phyloP scores from a whole-genome alignment of 1,140 invertebrate genomes.

The Sycophila sp. region DNA sequence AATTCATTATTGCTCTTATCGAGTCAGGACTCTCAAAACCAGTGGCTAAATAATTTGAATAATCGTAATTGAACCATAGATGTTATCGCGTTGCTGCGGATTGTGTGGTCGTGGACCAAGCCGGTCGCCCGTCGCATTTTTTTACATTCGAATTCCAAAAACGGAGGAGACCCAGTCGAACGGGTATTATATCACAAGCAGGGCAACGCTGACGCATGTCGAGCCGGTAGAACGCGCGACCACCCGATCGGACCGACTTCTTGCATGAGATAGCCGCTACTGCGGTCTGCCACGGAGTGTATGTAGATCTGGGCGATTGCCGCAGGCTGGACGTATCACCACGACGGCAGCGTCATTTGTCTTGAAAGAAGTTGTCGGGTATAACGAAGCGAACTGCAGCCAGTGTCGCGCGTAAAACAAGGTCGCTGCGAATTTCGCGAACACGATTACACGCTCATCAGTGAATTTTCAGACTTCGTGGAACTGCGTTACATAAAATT shows the following conservation, averaged over 20 bases:
- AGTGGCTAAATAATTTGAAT: not conserved
- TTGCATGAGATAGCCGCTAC: not conserved
- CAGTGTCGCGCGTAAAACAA: not conserved
- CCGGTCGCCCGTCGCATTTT: not conserved
- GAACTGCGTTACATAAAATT: not conserved
- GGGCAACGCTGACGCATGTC: not conserved
- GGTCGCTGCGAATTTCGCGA: not conserved
- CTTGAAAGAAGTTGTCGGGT: conserved; percentile 20
- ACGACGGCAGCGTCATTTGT: conserved; percentile 2
- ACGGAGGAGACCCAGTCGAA: not conserved
- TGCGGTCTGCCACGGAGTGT: not conserved
- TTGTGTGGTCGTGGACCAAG: conserved; percentile 8
- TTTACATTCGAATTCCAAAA: not conserved
- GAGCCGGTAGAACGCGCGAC: not conserved
- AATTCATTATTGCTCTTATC: too few relatives aligned
- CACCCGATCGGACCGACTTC: not conserved
- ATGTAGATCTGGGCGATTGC: conserved; percentile 1
- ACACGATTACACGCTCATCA: not conserved
- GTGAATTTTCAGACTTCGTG: not conserved
- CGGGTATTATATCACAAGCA: not conserved
- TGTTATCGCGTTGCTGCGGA: not conserved
- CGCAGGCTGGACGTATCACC: not conserved
- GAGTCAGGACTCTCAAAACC: not conserved
- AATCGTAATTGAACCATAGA: not conserved
- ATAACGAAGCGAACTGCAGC: not conserved